Evolutionary conservation across 1,140 invertebrate species (phyloP).

Genomic region (Parasteatoda tepidariorum): DNA sequence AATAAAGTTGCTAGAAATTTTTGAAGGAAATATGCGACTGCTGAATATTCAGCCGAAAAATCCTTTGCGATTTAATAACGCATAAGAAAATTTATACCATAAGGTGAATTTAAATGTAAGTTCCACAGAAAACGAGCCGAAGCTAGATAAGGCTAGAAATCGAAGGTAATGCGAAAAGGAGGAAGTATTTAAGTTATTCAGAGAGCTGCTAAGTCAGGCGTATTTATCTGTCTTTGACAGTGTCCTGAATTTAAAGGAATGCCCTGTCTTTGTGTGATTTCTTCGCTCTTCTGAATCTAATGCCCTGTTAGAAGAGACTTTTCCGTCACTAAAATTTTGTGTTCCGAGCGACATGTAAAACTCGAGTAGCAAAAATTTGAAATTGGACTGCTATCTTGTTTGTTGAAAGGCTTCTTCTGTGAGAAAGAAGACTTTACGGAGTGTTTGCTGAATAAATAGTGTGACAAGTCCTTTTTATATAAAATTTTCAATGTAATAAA

Average conservation of each 20-base stretch:
- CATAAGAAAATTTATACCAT: no score
- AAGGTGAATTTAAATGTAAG: no score
- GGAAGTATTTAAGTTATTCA: slow-evolving; percentile 50
- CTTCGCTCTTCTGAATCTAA: slow-evolving; percentile 37
- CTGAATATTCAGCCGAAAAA: no score
- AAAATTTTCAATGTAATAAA: slow-evolving; percentile 1
- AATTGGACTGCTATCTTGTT: slow-evolving; percentile 30
- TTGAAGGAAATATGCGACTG: no score
- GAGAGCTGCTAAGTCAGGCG: slow-evolving; percentile 28
- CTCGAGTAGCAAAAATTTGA: slow-evolving; percentile 11
- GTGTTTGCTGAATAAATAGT: slow-evolving; percentile 4
- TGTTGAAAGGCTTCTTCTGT: background rate
- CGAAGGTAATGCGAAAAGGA: no score
- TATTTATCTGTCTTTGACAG: slow-evolving; percentile 54
- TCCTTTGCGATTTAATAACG: no score
- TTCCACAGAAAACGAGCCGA: no score
- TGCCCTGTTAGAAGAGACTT: slow-evolving; percentile 32
- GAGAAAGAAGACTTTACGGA: background rate
- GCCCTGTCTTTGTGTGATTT: slow-evolving; percentile 56
- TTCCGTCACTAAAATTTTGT: slow-evolving; percentile 26
- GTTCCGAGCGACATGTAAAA: background rate
- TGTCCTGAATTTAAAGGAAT: slow-evolving; percentile 54
- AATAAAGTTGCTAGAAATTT: no score
- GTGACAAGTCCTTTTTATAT: background rate
- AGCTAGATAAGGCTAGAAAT: no score